Evolutionary conservation across 1,140 invertebrate genomes (phyloP).

Genomic region (Coenobita brevimanus): DNA sequence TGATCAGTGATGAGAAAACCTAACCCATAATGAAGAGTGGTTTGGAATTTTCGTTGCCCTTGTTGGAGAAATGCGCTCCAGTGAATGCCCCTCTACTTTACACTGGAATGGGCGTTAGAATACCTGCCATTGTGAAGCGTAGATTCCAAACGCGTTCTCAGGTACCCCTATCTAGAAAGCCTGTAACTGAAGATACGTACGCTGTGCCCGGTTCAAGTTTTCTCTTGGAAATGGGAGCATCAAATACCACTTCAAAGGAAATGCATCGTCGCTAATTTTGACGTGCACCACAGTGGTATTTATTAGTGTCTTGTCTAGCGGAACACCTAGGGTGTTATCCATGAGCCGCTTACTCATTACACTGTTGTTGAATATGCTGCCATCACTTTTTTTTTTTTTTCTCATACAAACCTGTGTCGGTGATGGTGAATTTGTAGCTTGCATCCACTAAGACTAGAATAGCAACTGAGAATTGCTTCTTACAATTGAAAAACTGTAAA

Average conservation of each 20-base stretch:
- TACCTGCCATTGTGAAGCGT: background rate
- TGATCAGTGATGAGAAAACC: no score
- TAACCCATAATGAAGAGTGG: no score
- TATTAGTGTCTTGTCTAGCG: background rate
- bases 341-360: background rate
- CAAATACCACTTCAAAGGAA: background rate
- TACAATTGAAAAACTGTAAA: no score
- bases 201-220: background rate
- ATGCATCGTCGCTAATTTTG: background rate
- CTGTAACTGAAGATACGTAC: background rate
- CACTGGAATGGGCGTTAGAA: background rate
- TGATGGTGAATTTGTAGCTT: slow-evolving; percentile 22
- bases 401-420: background rate
- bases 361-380: background rate
- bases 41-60: no score
- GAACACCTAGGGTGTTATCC: slow-evolving; percentile 12
- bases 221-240: slow-evolving; percentile 1
- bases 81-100: no score
- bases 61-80: no score
- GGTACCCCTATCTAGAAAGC: background rate
- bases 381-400: slow-evolving; percentile 3
- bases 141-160: slow-evolving; percentile 30
- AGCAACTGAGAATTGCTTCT: background rate
- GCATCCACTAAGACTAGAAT: slow-evolving; percentile 9
- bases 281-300: background rate